phyloP scores from a whole-genome alignment of 1,140 invertebrate genomes.

The Homalodisca vitripennis region DNA sequence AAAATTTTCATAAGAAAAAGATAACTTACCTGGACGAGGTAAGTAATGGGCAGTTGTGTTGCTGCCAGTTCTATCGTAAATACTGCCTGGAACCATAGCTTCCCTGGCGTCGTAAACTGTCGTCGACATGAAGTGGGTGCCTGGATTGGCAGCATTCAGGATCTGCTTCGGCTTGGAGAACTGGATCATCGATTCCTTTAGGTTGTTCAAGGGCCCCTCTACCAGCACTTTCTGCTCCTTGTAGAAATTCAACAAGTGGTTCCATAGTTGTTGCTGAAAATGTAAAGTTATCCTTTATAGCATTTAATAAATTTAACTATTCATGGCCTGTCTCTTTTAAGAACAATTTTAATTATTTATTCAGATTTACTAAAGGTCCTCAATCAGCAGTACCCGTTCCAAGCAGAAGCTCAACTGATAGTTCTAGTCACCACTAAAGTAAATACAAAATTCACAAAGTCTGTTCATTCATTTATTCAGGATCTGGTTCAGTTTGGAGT shows the following conservation, averaged over 20 bases:
- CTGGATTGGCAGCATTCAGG: conserved; percentile 91
- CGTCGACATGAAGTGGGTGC: conserved; percentile 95
- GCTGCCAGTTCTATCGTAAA: conserved; percentile 64
- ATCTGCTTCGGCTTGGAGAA: conserved; percentile 97
- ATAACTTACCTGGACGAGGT: conserved; percentile 38
- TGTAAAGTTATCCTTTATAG: conserved; percentile 21
- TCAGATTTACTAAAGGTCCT: too few relatives aligned
- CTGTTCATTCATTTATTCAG: too few relatives aligned
- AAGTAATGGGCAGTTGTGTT: conserved; percentile 52
- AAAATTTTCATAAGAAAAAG: neutral
- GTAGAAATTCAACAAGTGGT: conserved; percentile 96
- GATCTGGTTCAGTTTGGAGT: too few relatives aligned
- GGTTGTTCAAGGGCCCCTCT: conserved; percentile 95
- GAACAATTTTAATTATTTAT: too few relatives aligned
- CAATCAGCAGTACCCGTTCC: too few relatives aligned
- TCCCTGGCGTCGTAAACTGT: conserved; percentile 91
- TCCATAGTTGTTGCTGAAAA: conserved; percentile 90
- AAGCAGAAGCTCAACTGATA: too few relatives aligned
- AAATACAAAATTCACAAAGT: too few relatives aligned
- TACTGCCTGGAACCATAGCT: conserved; percentile 81
- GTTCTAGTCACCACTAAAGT: too few relatives aligned
- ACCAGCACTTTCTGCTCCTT: conserved; percentile 98
- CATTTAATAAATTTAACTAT: too few relatives aligned
- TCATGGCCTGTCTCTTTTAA: too few relatives aligned
- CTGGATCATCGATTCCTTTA: conserved; percentile 96